These are phyloP conservation scores for Eucidaris tribuloides DNA, from an alignment of 35 echinoderm and acorn worm genomes.

Conservation along the genomic window DNA sequence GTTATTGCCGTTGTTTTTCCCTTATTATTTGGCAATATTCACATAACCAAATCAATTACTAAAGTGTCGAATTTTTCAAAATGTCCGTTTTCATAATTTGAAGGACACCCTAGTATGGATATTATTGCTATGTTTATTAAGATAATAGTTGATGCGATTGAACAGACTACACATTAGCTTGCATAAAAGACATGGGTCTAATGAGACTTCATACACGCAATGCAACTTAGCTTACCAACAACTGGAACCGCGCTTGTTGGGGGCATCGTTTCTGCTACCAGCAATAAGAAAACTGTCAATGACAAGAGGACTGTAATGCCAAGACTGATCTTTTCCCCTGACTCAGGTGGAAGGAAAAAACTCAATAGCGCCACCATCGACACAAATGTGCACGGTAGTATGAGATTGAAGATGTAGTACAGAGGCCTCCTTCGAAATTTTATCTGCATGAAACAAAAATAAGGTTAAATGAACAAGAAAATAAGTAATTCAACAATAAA, in stretches of 20 bases:
- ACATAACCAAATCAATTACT: too few relatives aligned
- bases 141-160: too few relatives aligned
- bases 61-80: too few relatives aligned
- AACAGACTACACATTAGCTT: too few relatives aligned
- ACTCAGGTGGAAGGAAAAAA: conserved; percentile 91
- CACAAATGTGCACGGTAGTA: conserved; percentile 79
- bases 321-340: conserved; percentile 89
- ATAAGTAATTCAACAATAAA: too few relatives aligned
- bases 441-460: conserved; percentile 36
- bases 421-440: conserved; percentile 68
- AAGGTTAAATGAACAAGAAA: not conserved
- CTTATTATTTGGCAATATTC: too few relatives aligned
- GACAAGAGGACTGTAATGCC: conserved; percentile 87
- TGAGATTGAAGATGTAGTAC: conserved; percentile 90
- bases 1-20: too few relatives aligned
- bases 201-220: too few relatives aligned
- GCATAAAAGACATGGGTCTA: too few relatives aligned
- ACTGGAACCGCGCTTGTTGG: conserved; percentile 89
- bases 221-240: conserved; percentile 73
- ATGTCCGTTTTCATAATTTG: too few relatives aligned
- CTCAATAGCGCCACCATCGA: conserved; percentile 89
- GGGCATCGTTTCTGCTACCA: conserved; percentile 95
- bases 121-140: too few relatives aligned
- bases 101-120: too few relatives aligned
- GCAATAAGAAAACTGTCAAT: conserved; percentile 79